Evolutionary conservation across 2,888 invertebrate genomes (phyloP), one percentile per base, ranked within the genome.

Genomic region (Lasioglossum villosulum): DNA sequence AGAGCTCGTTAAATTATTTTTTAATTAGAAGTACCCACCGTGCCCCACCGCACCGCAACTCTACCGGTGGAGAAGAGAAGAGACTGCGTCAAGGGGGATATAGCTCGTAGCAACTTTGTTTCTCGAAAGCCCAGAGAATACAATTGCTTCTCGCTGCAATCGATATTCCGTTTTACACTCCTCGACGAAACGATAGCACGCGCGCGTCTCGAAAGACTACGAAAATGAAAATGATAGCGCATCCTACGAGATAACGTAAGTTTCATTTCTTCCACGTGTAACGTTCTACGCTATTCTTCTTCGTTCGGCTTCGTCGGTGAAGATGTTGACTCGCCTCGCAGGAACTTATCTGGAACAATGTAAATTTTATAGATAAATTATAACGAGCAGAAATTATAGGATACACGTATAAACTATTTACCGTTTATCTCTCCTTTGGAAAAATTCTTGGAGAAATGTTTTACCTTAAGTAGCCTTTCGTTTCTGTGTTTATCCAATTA

Each of bases 1-100:
- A 48, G 72, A 48, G 23, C 72, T 73, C 48, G 72, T 48, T 73
- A 73, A 73, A 73, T 73, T 73, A 73, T 30, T 73, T 73, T 73
- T 73, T 73, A 73, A 73, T 73, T 73, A 73, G 48, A 48, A 73
- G 23, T 48, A 14, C 56, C 34, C 37, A 8, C 68, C n/a, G 56
- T 10, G n/a, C 23, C 23, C 12, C 56, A 10, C 56, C 56, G 56
- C n/a, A 8, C 56, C 48, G 48, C n/a, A 39, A 12, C 39, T 12
- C 39, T 12, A 4, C n/a, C 37, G 2, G 63, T 2, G 27, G 30
- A 4, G 1, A 27, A 27, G 59, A 59, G 63, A 34, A 66, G 66
- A 66, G 23, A 66, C 66, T 34, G 16, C 34, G 6, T 19, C 30
- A 2, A 63, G 66, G 30, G 34, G 34, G 34, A 66, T 34, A 19